Conservation (phyloP, 2,113 vertebrate species). For the Morone saxatilis region DNA sequence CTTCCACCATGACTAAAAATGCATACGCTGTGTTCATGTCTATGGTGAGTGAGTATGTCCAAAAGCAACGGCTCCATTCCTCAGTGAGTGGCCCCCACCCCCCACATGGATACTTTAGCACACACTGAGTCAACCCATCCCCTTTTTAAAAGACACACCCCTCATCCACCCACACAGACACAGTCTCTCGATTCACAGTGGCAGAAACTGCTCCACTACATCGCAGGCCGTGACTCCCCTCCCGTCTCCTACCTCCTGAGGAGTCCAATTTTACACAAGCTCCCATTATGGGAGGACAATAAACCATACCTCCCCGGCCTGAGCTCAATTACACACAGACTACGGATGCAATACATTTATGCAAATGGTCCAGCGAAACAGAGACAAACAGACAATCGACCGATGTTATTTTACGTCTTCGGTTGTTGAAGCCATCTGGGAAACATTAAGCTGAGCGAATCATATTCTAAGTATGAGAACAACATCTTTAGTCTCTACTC, state of each 20-base stretch:
- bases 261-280: conserved; percentile 50
- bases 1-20: not conserved
- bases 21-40: not conserved
- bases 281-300: conserved; percentile 38
- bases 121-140: conserved; percentile 33
- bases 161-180: conserved; percentile 49
- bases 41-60: not conserved
- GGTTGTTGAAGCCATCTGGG: conserved; percentile 57
- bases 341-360: conserved; percentile 26
- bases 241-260: conserved; percentile 20
- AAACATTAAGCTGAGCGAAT: conserved; percentile 59
- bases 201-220: conserved; percentile 28
- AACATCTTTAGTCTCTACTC: conserved; percentile 37
- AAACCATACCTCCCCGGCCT: conserved; percentile 19
- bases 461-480: conserved; percentile 48
- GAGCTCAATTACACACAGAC: conserved; percentile 17
- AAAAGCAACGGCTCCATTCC: not conserved
- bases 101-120: conserved; percentile 18
- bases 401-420: conserved; percentile 47
- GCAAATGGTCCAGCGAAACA: conserved; percentile 14
- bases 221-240: conserved; percentile 21
- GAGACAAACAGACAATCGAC: conserved; percentile 36
- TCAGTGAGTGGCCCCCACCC: not conserved
- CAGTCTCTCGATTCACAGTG: conserved; percentile 54
- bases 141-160: conserved; percentile 63